Base-by-base conservation (phyloP, 2,888 invertebrate genomes). In the Eilema griseolum region DNA sequence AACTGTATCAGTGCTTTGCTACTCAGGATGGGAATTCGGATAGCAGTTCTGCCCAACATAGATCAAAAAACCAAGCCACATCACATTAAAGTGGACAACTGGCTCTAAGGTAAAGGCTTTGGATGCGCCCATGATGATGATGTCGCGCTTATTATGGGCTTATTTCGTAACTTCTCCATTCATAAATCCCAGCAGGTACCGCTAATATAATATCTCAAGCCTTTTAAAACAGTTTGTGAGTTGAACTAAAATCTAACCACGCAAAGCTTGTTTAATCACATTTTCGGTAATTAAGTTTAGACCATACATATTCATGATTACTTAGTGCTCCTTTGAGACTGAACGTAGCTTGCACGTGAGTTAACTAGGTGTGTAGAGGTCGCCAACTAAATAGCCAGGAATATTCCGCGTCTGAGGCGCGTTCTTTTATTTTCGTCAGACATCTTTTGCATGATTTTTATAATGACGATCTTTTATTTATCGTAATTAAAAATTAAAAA, bases 271-370 rank as follows among this genome's bases (percentile, higher is more conserved):
- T 64, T 75, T 81, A 66, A 81, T 79, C 73, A 77, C 73, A 72
- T 79, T 82, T 52, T 52, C 52, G n/a, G 52, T 52, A 52, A 52
- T n/a, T 10, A 52, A n/a, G 52, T 52, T 52, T 26, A n/a, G 67
- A 79, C 64, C 23, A 66, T 80, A 75, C 61, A 80, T 81, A 80
- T 80, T 77, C 82, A 80, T 75, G 68, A 72, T 28, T 69, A 73
- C 37, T 74, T 68, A 70, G 71, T 37, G 46, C 56, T 61, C 81
- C 82, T 79, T 82, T 80, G 82, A 77, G 67, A 65, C 75, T 67
- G 63, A 67, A 67, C 70, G 52, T 37, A 70, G 63, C n/a, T 61
- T 26, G 24, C 1, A 26, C n/a, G 20, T 26, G 24, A 37, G 33
- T 62, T 20, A 41, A 62, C 10, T 62, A 62, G 20, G n/a, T 41